Conservation (phyloP, 2,797 vertebrate species). For the Botia almorhae region DNA sequence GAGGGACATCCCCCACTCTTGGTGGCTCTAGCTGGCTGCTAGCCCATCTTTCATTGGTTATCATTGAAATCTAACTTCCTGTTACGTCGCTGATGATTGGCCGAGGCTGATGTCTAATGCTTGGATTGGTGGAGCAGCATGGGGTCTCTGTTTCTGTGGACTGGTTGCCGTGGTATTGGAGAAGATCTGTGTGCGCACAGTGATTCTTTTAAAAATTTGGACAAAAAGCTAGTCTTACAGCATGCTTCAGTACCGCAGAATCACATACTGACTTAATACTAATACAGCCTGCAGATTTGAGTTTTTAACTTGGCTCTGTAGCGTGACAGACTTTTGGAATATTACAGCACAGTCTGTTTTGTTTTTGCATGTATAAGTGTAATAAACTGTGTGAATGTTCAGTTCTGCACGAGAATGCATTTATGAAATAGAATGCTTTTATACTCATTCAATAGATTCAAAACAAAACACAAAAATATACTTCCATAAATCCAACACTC, state of each 20-base stretch:
- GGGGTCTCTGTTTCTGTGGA: slow-evolving; percentile 82
- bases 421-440: not conserved
- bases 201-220: slow-evolving; percentile 76
- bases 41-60: slow-evolving; percentile 69
- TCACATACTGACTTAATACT: slow-evolving; percentile 32
- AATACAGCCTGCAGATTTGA: slow-evolving; percentile 42
- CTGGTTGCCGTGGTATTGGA: slow-evolving; percentile 84
- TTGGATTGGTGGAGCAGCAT: slow-evolving; percentile 75
- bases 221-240: slow-evolving; percentile 70
- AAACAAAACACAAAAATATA: not conserved
- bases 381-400: not conserved
- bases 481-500: not conserved
- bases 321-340: not conserved
- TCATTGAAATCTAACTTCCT: slow-evolving; percentile 63
- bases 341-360: not conserved
- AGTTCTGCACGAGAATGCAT: not conserved
- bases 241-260: slow-evolving; percentile 48
- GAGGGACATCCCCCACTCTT: slow-evolving; percentile 76
- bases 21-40: slow-evolving; percentile 67
- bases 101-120: slow-evolving; percentile 58
- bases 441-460: not conserved
- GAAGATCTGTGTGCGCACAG: slow-evolving; percentile 80
- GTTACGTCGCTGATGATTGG: slow-evolving; percentile 70
- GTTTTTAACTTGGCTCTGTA: slow-evolving; percentile 37
- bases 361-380: not conserved